A percentile compares a stretch with the other conserved stretches of the same genome.
Evolutionary conservation across 2,113 vertebrate species (phyloP).

Genomic region (Corydoras maculifer): DNA sequence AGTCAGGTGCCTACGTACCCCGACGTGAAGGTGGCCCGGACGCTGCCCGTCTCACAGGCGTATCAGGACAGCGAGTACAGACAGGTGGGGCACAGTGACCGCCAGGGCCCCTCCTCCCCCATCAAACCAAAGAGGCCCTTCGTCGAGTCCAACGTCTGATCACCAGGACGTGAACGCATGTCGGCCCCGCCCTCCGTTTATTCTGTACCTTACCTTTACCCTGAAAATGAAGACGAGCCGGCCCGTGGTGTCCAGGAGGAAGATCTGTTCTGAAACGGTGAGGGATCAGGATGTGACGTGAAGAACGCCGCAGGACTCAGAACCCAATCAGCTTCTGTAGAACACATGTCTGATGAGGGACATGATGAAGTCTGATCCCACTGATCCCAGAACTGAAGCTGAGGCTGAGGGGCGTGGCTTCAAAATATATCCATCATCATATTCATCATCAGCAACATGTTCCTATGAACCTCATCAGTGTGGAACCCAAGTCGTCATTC

Average conservation of each 20-base stretch:
- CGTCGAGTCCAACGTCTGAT: slow-evolving; percentile 94
- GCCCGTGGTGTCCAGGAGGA: too few relatives aligned
- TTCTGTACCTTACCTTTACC: slow-evolving; percentile 4
- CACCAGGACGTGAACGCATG: background rate
- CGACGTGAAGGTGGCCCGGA: slow-evolving; percentile 86
- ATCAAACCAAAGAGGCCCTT: slow-evolving; percentile 99
- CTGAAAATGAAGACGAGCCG: background rate
- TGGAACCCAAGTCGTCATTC: too few relatives aligned
- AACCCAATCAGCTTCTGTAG: too few relatives aligned
- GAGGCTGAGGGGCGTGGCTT: too few relatives aligned
- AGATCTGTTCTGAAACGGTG: background rate
- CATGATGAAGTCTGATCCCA: too few relatives aligned
- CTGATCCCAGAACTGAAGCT: too few relatives aligned
- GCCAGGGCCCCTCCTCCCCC: slow-evolving; percentile 85
- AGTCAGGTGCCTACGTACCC: slow-evolving; percentile 82
- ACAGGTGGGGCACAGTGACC: slow-evolving; percentile 75
- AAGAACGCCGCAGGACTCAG: too few relatives aligned
- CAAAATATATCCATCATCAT: too few relatives aligned
- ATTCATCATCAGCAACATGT: too few relatives aligned
- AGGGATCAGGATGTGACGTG: background rate
- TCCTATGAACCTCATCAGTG: too few relatives aligned
- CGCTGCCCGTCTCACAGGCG: slow-evolving; percentile 83
- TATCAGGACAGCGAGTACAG: slow-evolving; percentile 86
- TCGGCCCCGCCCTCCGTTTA: background rate
- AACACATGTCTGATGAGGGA: too few relatives aligned